These are phyloP conservation scores for Aradus depressus DNA, from an alignment of 2,888 invertebrate species.

Conservation along the genomic window DNA sequence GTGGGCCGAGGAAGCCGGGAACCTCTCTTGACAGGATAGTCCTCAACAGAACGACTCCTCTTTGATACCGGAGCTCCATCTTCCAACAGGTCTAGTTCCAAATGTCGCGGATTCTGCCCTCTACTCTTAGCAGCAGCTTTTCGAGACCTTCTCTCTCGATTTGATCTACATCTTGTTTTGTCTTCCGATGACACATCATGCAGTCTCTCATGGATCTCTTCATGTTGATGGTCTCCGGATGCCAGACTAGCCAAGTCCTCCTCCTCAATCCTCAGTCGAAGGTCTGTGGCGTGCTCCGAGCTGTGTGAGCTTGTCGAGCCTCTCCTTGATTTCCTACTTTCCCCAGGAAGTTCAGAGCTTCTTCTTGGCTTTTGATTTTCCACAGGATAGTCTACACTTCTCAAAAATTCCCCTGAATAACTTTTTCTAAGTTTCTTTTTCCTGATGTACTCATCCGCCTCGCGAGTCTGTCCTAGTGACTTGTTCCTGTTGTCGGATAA, in stretches of 20 bases:
- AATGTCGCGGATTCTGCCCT: background rate
- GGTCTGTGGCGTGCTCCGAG: background rate
- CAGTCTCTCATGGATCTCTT: too few relatives aligned
- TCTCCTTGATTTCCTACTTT: background rate
- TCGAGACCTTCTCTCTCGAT: background rate
- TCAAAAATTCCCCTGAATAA: background rate
- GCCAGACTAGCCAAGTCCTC: too few relatives aligned
- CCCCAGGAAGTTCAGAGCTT: background rate
- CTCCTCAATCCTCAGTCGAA: background rate
- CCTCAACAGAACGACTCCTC: conserved; percentile 6
- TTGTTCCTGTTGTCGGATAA: background rate
- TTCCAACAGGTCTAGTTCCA: background rate
- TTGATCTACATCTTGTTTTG: background rate
- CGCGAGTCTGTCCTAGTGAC: background rate
- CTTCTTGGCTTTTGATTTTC: background rate
- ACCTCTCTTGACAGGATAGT: conserved; percentile 9
- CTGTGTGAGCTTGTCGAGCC: background rate
- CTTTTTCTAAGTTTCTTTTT: background rate
- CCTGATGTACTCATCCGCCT: background rate
- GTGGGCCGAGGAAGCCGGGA: conserved; percentile 7
- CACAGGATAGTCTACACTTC: background rate
- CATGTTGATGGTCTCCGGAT: background rate
- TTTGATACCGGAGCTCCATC: conserved; percentile 1
- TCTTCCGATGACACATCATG: background rate
- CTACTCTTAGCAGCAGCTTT: background rate